Evolutionary conservation across 2,888 invertebrate species (phyloP).

Genomic region (Stratiomys singularior): DNA sequence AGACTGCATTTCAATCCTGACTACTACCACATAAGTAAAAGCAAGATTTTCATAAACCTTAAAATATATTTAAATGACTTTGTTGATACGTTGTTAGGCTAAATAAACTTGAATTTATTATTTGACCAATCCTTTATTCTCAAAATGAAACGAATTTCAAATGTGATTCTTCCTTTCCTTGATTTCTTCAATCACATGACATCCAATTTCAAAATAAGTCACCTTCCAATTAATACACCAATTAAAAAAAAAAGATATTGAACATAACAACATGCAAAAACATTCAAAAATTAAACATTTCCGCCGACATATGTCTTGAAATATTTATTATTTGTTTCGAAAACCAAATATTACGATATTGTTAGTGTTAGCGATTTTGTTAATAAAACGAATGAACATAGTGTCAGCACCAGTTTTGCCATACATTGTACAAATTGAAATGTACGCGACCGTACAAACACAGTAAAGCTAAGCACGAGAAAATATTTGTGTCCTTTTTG

Average conservation of each 20-base stretch:
- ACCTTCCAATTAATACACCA: constrained; percentile 57
- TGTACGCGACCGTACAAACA: no score
- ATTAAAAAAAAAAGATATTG: constrained; percentile 52
- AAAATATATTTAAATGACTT: no score
- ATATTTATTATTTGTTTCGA: not conserved
- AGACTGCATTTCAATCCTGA: no score
- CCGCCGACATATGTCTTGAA: not conserved
- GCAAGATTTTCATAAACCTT: no score
- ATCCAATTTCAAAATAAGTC: constrained; percentile 46
- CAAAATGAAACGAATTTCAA: not conserved
- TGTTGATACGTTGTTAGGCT: no score
- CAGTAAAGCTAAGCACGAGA: no score
- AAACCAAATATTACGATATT: not conserved
- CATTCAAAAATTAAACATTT: constrained; percentile 18
- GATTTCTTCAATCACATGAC: constrained; percentile 11
- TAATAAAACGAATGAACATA: not conserved
- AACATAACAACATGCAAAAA: constrained; percentile 19
- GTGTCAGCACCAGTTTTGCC: no score
- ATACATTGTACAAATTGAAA: no score
- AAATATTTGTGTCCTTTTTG: no score
- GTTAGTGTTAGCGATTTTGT: not conserved
- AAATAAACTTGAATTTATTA: not conserved
- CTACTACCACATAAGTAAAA: no score
- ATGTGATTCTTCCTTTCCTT: not conserved
- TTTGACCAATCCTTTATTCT: not conserved